Base-by-base conservation (phyloP, 1,140 invertebrate species). In the Lasaia peninsularis region DNA sequence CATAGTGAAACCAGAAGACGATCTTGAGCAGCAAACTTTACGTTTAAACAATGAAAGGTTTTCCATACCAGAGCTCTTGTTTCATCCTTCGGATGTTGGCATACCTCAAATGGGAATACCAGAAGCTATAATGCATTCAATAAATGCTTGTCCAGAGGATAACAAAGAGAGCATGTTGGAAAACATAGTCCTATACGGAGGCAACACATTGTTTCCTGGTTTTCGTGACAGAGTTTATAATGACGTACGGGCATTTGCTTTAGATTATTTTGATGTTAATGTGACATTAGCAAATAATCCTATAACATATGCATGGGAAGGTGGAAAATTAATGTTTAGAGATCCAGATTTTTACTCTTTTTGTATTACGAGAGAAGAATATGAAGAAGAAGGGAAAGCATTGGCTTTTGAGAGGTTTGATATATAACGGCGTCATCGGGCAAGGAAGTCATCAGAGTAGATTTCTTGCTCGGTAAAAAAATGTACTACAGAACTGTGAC, bases 171-270 rank as follows among this genome's bases (percentile, higher is more conserved):
- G 95, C 86, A 90, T 98, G 51, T 92, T 95, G 34, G 92, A 93
- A 18, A 99, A 99, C 86, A 97, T 99, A 63, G 77, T 99, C 28
- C 89, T 99, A 8, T 95, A 94, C 51, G 98, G 98, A n/a, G 98
- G 98, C 1, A 97, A 94, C 76, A 91, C 92, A 0, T 90, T 93
- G 37, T 96, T 97, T 80, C 93, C 94, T 0, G 96, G 96, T 32
- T 98, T 99, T 77, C 89, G 92, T 65, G 93, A 98, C 12, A 88
- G 97, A 74, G 86, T 98, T 48, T 93, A 93, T 55, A 92, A 92
- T 37, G 97, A 98, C 81, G 90, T 98, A 0, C 88, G 97, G 62
- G 91, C 93, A 14, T 85, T 96, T 62, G 93, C 96, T 3, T 93
- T 95, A 10, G 92, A 94, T 54, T 92, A 96, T 65, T 95, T 92